Conservation (phyloP, 2,888 invertebrate genomes). For the Nymphalis c-album region DNA sequence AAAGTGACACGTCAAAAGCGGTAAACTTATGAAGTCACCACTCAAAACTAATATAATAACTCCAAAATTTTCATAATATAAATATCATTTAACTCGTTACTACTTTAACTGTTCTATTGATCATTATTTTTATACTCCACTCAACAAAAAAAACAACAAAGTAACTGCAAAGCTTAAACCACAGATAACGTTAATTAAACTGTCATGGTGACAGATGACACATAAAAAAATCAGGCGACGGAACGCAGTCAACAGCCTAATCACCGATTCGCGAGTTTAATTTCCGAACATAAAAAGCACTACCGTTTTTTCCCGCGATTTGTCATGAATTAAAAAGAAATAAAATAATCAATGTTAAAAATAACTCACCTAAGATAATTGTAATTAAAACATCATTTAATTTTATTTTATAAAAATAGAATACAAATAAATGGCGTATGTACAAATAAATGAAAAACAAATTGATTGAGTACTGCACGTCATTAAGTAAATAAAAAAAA, state of each 20-base stretch:
- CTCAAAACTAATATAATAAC: too few species aligned
- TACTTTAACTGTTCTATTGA: too few species aligned
- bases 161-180: conserved; percentile 9
- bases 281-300: conserved; percentile 19
- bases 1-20: too few species aligned
- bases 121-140: too few species aligned
- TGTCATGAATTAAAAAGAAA: neutral
- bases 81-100: too few species aligned
- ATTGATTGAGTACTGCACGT: neutral
- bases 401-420: too few species aligned
- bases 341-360: neutral
- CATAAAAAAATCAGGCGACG: conserved; percentile 23
- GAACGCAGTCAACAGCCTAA: conserved; percentile 22
- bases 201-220: conserved; percentile 30
- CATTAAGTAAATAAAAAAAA: neutral
- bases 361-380: too few species aligned
- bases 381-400: too few species aligned
- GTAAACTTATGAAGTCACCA: too few species aligned
- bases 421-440: too few species aligned
- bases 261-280: conserved; percentile 24
- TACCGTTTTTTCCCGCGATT: conserved; percentile 2
- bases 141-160: too few species aligned
- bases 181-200: conserved; percentile 34
- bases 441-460: neutral
- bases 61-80: too few species aligned